Evolutionary conservation across 2,888 invertebrate genomes (phyloP).

Genomic region (Choristoneura rosaceana): DNA sequence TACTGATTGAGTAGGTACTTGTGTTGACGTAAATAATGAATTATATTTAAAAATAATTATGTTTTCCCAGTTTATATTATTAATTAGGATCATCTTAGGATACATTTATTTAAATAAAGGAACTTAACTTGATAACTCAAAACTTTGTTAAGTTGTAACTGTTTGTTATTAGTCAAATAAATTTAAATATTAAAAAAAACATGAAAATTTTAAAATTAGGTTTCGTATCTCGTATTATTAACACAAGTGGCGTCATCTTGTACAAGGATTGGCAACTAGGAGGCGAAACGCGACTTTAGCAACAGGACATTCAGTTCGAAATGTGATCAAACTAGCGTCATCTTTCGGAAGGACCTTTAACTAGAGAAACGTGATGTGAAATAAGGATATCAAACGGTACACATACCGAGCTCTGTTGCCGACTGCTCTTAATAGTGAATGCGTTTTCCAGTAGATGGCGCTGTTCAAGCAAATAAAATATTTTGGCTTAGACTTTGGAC

Average conservation of each 20-base stretch:
- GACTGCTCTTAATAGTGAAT: slow-evolving; percentile 7
- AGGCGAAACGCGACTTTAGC: not conserved
- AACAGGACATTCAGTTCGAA: not conserved
- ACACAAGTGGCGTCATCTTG: not conserved
- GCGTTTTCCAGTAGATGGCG: slow-evolving; percentile 31
- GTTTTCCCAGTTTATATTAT: too few relatives aligned
- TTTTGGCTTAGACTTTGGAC: too few relatives aligned
- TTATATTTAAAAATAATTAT: too few relatives aligned
- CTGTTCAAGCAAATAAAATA: not conserved
- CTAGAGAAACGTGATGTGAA: slow-evolving; percentile 6
- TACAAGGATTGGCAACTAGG: not conserved
- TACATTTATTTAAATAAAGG: too few relatives aligned
- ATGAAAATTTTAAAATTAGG: too few relatives aligned
- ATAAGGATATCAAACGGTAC: slow-evolving; percentile 2
- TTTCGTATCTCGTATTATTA: not conserved
- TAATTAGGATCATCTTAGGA: too few relatives aligned
- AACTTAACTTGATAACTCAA: too few relatives aligned
- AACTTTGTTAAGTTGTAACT: too few relatives aligned
- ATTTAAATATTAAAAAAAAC: too few relatives aligned
- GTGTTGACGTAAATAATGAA: too few relatives aligned
- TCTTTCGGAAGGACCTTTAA: slow-evolving; percentile 19
- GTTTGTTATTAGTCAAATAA: too few relatives aligned
- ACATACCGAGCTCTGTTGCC: not conserved
- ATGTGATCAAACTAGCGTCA: slow-evolving; percentile 19
- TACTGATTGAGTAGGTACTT: too few relatives aligned